A percentile compares a stretch with the other conserved stretches of the same genome.
These are phyloP conservation scores for Sturmia bella DNA, from an alignment of 2,888 invertebrate species.

Conservation along the genomic window DNA sequence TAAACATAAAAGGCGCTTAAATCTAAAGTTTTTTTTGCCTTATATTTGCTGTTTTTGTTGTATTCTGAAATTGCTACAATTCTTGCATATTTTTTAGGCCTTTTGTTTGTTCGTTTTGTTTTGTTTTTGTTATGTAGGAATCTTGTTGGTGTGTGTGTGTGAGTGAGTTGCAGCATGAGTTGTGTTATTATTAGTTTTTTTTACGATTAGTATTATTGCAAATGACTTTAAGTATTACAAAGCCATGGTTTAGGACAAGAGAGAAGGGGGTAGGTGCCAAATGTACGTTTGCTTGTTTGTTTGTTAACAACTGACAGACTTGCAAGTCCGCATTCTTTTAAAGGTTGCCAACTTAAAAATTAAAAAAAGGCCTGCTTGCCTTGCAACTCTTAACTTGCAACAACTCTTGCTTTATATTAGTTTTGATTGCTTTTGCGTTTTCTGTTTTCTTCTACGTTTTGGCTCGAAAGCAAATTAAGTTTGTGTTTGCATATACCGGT, in stretches of 20 bases:
- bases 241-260: constrained; percentile 68
- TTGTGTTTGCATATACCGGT: constrained; percentile 22
- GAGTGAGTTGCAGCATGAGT: constrained; percentile 25
- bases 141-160: constrained; percentile 49
- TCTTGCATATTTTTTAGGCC: constrained; percentile 59
- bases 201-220: constrained; percentile 52
- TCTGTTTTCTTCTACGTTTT: constrained; percentile 30
- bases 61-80: constrained; percentile 58
- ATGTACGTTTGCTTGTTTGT: constrained; percentile 56
- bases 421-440: constrained; percentile 10
- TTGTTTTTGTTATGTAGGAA: constrained; percentile 15
- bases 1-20: constrained; percentile 75
- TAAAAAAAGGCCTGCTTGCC: constrained; percentile 68
- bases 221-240: constrained; percentile 30
- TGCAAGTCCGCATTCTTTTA: constrained; percentile 80
- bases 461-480: constrained; percentile 42
- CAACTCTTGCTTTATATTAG: constrained; percentile 40
- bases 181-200: constrained; percentile 50
- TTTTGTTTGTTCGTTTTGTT: constrained; percentile 41
- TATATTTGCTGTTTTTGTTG: constrained; percentile 14
- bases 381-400: constrained; percentile 69
- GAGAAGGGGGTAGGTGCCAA: constrained; percentile 43
- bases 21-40: constrained; percentile 58
- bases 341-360: constrained; percentile 78
- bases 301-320: constrained; percentile 70